Percentiles rank a stretch among this genome's conserved stretches.
These are phyloP conservation scores for Lasioglossum vierecki DNA, from an alignment of 2,888 invertebrate species.

Conservation along the genomic window DNA sequence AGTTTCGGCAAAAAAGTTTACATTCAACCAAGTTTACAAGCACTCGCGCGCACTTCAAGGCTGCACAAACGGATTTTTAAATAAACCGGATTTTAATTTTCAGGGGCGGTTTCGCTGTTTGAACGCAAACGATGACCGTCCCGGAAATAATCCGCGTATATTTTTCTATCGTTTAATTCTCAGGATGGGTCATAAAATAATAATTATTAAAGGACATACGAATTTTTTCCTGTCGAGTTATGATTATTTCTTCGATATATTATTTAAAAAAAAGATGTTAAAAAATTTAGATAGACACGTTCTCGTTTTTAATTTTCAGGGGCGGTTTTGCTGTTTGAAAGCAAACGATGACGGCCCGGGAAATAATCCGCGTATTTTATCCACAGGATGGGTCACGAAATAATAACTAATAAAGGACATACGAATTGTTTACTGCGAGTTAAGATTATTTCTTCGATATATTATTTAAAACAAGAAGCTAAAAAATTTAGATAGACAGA, in stretches of 20 bases:
- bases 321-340: background rate
- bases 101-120: background rate
- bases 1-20: background rate
- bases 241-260: too few relatives aligned
- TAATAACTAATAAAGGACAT: too few relatives aligned
- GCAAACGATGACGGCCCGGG: background rate
- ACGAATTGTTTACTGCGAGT: background rate
- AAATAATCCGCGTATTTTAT: background rate
- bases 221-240: background rate
- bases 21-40: background rate
- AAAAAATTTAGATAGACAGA: too few relatives aligned
- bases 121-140: background rate
- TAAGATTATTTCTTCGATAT: too few relatives aligned
- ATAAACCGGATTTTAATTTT: background rate
- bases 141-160: background rate
- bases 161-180: too few relatives aligned
- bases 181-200: too few relatives aligned
- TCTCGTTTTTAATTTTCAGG: background rate
- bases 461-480: too few relatives aligned
- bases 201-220: too few relatives aligned
- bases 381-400: too few relatives aligned
- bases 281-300: too few relatives aligned
- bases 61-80: background rate
- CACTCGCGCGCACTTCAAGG: background rate
- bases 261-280: too few relatives aligned